A percentile compares a stretch with the other conserved stretches of the same genome.
These are phyloP conservation scores for Nomada ruficornis DNA, from an alignment of 2,888 invertebrate genomes.

Conservation along the genomic window DNA sequence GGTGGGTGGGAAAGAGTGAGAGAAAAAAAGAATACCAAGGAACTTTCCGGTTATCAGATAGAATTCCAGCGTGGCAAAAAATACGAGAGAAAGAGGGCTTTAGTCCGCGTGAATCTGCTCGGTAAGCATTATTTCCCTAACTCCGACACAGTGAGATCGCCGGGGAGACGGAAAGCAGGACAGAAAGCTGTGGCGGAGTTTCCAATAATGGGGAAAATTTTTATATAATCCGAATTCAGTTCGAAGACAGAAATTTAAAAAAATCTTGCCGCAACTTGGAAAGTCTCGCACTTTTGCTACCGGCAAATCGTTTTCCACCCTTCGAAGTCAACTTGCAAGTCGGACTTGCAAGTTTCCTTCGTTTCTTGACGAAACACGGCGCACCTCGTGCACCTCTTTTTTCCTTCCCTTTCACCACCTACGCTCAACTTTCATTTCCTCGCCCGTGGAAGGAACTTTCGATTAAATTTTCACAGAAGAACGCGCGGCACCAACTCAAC, in stretches of 20 bases:
- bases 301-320: constrained; percentile 41
- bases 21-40: constrained; percentile 39
- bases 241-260: constrained; percentile 59
- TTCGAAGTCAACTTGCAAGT: no score
- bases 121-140: constrained; percentile 67
- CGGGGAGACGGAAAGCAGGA: not conserved
- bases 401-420: not conserved
- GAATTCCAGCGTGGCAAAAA: constrained; percentile 64
- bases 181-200: constrained; percentile 46
- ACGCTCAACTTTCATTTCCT: constrained; percentile 49
- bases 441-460: constrained; percentile 46
- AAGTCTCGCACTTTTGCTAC: constrained; percentile 43
- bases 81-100: constrained; percentile 56
- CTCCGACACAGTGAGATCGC: constrained; percentile 31
- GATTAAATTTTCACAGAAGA: constrained; percentile 54
- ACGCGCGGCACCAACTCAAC: constrained; percentile 28
- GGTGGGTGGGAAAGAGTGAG: not conserved
- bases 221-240: constrained; percentile 62
- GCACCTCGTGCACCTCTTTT: constrained; percentile 6
- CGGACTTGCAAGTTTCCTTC: constrained; percentile 40
- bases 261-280: constrained; percentile 43
- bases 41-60: constrained; percentile 66
- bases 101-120: constrained; percentile 65
- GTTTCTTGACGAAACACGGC: constrained; percentile 31
- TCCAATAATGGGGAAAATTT: constrained; percentile 67